Evolutionary conservation across 2,113 vertebrate genomes (phyloP).

Genomic region (Seriola quinqueradiata): DNA sequence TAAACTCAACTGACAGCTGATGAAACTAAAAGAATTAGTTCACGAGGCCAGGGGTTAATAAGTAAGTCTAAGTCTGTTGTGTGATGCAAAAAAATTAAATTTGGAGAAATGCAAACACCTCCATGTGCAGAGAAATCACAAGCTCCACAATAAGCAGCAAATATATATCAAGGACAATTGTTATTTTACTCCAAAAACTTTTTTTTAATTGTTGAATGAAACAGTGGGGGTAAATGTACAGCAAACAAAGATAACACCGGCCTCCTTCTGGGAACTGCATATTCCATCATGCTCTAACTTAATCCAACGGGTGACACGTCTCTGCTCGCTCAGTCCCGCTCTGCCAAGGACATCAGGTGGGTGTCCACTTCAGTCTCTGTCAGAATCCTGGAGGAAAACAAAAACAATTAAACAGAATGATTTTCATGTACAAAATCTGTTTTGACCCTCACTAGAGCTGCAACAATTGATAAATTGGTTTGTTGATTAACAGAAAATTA

Average conservation of each 20-base stretch:
- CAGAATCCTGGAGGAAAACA: constrained; percentile 88
- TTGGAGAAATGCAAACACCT: neutral
- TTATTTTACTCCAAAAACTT: constrained; percentile 80
- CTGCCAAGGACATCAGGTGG: constrained; percentile 94
- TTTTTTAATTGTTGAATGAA: constrained; percentile 80
- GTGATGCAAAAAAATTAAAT: neutral
- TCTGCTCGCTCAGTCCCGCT: constrained; percentile 90
- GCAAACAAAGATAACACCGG: constrained; percentile 77
- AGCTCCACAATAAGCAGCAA: neutral
- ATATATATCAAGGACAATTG: neutral
- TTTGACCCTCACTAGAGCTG: neutral
- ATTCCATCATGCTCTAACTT: constrained; percentile 76
- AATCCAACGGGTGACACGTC: constrained; percentile 57
- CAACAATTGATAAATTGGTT: neutral
- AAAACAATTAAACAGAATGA: neutral
- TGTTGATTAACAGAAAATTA: too few relatives aligned
- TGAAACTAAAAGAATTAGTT: neutral
- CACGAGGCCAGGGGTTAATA: neutral
- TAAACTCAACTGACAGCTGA: constrained; percentile 38
- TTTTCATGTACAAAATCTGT: neutral
- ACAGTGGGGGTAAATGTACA: constrained; percentile 81
- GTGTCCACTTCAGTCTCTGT: constrained; percentile 93
- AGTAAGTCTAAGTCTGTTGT: neutral
- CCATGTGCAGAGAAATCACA: neutral
- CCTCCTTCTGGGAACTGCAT: constrained; percentile 65